Evolutionary conservation across 1,140 invertebrate genomes (phyloP), one percentile per base, ranked within the genome.

Genomic region (Gryllus bimaculatus): DNA sequence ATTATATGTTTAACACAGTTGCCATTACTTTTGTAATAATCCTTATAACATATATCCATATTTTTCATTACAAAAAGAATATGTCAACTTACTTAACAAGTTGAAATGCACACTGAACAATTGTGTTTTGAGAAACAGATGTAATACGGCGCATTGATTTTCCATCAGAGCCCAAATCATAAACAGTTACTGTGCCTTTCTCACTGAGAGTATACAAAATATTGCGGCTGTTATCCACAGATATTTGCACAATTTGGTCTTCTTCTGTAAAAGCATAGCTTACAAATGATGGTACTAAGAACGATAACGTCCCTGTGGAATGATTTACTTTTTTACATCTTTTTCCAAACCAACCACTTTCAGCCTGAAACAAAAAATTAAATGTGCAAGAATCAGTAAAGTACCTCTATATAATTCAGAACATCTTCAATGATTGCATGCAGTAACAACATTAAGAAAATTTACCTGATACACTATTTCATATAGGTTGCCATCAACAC

Each of bases 261-360:
- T 95, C 92, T 85, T 96, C 94, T 84, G 91, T 90, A 74, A 96
- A 90, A 47, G 92, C 92, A 79, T 94, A 91, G 84, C 94, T 93
- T 0, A 95, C 86, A 87, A 99, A 98, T n/a, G 94, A 94, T 13
- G 96, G 96, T 7, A 98, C 90, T 48, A 99, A 87, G 84, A 94
- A 96, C 26, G 96, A 95, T 10, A 98, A 86, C 7, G 92, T 88
- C 80, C 94, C 93, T 76, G 93, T 94, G 0, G 97, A 98, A 84
- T 97, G 95, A 87, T 99, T 99, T 5, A 98, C 90, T 88, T 98
- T 98, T 84, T 93, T 93, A 86, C 96, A 98, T 81, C 96, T 93
- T 87, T 96, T 95, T 21, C 95, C 94, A 86, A 98, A 98, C 97
- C 97, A 99, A 77, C 92, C 91, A 79, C 92, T 89, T 85, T 94